A percentile compares a stretch with the other conserved stretches of the same genome.
phyloP scores from a whole-genome alignment of 2,797 vertebrate species.

The Characodon lateralis region DNA sequence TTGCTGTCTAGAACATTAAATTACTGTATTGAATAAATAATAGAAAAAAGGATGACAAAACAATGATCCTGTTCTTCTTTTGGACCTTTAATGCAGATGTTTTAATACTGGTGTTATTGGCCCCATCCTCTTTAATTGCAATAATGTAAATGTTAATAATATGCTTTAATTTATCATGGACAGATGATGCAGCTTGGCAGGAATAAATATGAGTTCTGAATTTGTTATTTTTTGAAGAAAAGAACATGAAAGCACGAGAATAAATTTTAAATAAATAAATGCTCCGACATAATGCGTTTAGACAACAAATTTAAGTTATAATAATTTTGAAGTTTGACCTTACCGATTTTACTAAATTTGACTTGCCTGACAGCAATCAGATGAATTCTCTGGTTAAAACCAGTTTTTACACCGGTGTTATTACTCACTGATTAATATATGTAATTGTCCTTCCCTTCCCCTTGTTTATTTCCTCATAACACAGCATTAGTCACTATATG shows the following conservation, averaged over 20 bases:
- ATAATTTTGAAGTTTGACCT: neutral
- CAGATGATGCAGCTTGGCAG: neutral
- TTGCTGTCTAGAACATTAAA: slow-evolving; percentile 59
- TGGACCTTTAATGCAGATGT: slow-evolving; percentile 7
- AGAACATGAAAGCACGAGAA: neutral
- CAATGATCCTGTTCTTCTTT: slow-evolving; percentile 7
- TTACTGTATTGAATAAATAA: slow-evolving; percentile 40
- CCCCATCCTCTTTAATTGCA: neutral
- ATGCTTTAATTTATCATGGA: neutral
- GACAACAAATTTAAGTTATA: neutral
- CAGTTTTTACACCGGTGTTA: neutral
- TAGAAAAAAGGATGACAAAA: slow-evolving; percentile 28
- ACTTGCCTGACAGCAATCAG: neutral
- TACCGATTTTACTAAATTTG: neutral
- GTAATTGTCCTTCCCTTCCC: neutral
- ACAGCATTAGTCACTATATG: neutral
- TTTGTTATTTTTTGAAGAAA: neutral
- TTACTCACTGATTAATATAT: neutral
- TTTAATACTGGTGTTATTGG: slow-evolving; percentile 4
- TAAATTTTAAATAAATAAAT: neutral
- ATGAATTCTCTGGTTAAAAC: neutral
- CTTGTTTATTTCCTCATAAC: neutral
- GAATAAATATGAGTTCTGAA: too few species aligned
- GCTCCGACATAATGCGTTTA: neutral
- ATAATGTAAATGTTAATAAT: neutral